phyloP scores from a whole-genome alignment of 2,888 invertebrate species.

The Tetragonula carbonaria region DNA sequence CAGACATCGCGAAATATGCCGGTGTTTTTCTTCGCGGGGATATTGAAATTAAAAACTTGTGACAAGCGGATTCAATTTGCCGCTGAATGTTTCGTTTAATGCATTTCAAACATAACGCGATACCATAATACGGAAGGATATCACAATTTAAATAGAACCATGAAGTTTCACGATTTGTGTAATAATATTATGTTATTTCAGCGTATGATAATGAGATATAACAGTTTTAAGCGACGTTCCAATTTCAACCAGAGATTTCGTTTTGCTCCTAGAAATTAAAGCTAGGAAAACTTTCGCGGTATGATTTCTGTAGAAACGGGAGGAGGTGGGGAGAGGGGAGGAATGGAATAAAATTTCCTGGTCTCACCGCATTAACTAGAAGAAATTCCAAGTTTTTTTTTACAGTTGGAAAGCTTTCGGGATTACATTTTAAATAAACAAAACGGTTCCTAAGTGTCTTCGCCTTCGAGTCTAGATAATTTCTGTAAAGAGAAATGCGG shows the following conservation, averaged over 20 bases:
- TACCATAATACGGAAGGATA: slow-evolving; percentile 39
- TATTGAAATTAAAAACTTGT: slow-evolving; percentile 37
- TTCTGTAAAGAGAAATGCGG: neutral
- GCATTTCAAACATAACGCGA: slow-evolving; percentile 40
- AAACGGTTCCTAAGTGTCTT: neutral
- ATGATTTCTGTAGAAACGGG: neutral
- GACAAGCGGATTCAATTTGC: slow-evolving; percentile 30
- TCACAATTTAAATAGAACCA: slow-evolving; percentile 8
- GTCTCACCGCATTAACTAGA: neutral
- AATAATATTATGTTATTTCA: slow-evolving; percentile 39
- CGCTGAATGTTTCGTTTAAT: slow-evolving; percentile 26
- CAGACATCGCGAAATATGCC: neutral
- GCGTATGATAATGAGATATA: slow-evolving; percentile 2
- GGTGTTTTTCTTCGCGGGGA: slow-evolving; percentile 1
- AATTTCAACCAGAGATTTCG: neutral
- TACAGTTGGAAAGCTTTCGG: neutral
- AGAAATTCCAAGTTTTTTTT: slow-evolving; percentile 1
- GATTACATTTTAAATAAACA: neutral
- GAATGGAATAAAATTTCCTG: neutral
- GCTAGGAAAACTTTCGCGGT: neutral
- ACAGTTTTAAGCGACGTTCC: slow-evolving; percentile 8
- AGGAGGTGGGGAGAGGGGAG: no score
- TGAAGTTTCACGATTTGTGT: slow-evolving; percentile 22
- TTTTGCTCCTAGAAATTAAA: neutral
- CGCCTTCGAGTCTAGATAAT: neutral